A percentile compares a stretch with the other conserved stretches of the same genome.
These are phyloP conservation scores for Notolabrus celidotus DNA, from an alignment of 2,797 vertebrate species.

Conservation along the genomic window DNA sequence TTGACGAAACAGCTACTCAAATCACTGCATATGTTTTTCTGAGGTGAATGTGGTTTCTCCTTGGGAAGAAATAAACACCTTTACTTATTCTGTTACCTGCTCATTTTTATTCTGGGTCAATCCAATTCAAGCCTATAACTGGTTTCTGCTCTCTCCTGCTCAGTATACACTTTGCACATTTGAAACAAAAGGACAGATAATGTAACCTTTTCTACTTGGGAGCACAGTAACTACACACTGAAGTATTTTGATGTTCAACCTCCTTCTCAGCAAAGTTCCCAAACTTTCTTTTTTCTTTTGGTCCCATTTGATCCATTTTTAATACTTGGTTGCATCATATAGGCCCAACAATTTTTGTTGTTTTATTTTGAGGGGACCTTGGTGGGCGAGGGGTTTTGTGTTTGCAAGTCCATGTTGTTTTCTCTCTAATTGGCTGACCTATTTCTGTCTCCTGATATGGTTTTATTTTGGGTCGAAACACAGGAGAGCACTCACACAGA, in stretches of 20 bases:
- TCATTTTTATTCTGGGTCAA: conserved; percentile 31
- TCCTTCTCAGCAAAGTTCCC: conserved; percentile 9
- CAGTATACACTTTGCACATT: too few relatives aligned
- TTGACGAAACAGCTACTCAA: conserved; percentile 8
- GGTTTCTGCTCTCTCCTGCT: neutral
- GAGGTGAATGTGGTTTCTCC: conserved; percentile 20
- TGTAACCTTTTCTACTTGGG: conserved; percentile 3
- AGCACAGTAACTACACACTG: conserved; percentile 1
- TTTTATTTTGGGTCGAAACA: conserved; percentile 65
- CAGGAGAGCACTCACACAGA: conserved; percentile 32
- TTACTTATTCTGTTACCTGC: conserved; percentile 13
- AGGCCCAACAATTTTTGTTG: neutral
- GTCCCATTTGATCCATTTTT: conserved; percentile 11
- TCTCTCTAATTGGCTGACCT: conserved; percentile 62
- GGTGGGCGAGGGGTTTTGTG: neutral
- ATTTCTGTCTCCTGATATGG: conserved; percentile 64
- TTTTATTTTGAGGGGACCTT: conserved; percentile 5
- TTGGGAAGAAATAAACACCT: conserved; percentile 1
- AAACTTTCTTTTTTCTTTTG: conserved; percentile 33
- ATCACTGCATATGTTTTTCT: conserved; percentile 26
- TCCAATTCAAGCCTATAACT: neutral
- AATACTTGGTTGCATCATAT: neutral
- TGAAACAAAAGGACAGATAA: too few relatives aligned
- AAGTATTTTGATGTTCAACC: neutral
- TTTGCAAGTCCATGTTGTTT: conserved; percentile 60